A percentile compares a stretch with the other conserved stretches of the same genome.
Conservation (phyloP, 30 jellyfish, hydroid and myxozoan genomes). For the Aurelia aurita region DNA sequence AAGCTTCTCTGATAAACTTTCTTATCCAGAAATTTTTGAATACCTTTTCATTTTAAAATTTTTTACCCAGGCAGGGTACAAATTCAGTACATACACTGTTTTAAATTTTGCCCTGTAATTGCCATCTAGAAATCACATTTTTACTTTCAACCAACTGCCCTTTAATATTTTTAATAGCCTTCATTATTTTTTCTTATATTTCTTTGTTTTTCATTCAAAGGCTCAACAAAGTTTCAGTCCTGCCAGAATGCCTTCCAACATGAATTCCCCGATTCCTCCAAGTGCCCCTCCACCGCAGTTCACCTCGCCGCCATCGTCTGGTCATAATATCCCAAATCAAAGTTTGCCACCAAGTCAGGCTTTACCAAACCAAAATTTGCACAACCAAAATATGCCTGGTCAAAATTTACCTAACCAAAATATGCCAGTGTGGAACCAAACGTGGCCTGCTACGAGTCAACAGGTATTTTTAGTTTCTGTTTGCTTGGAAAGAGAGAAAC, state of each 20-base stretch:
- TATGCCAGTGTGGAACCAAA: conserved; percentile 27
- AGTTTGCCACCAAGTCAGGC: conserved; percentile 11
- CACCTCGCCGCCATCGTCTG: conserved; percentile 27
- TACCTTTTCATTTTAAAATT: too few species aligned
- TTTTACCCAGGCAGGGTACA: too few species aligned
- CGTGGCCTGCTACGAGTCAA: conserved; percentile 27
- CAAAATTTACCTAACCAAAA: conserved; percentile 16
- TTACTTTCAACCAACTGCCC: too few species aligned
- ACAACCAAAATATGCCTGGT: too few species aligned
- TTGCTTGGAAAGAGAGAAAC: neutral
- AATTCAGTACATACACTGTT: too few species aligned
- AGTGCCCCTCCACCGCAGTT: conserved; percentile 52
- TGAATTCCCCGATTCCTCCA: conserved; percentile 38
- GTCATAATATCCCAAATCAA: conserved; percentile 21
- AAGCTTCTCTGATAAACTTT: too few species aligned
- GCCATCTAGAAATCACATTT: too few species aligned
- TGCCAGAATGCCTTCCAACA: conserved; percentile 38
- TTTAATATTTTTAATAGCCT: too few species aligned
- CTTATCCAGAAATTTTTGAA: too few species aligned
- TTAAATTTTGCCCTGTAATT: too few species aligned
- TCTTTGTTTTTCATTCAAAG: neutral
- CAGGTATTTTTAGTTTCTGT: conserved; percentile 1
- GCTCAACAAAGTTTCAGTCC: conserved; percentile 45
- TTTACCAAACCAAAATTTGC: conserved; percentile 1
- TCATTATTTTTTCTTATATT: neutral